Evolutionary conservation across 2,797 vertebrate genomes (phyloP).

Genomic region (Alca torda): DNA sequence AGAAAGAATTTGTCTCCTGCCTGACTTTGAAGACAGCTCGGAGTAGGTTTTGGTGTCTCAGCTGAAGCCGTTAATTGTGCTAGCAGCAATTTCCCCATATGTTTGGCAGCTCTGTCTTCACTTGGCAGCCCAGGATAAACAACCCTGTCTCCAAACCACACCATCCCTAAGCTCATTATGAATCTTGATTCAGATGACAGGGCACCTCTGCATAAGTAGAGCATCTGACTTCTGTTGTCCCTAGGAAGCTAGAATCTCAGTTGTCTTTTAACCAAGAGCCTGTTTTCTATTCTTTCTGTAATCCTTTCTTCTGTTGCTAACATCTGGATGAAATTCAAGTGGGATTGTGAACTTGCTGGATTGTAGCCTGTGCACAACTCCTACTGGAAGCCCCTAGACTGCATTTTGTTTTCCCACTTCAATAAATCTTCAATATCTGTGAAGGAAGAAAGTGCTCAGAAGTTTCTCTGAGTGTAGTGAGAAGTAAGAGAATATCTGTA

Average conservation of each 20-base stretch:
- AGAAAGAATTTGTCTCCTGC: constrained; percentile 30
- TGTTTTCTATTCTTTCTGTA: constrained; percentile 43
- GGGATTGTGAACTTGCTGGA: constrained; percentile 33
- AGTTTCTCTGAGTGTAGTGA: neutral
- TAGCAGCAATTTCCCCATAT: constrained; percentile 51
- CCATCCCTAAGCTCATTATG: constrained; percentile 53
- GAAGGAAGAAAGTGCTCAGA: neutral
- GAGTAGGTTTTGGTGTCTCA: constrained; percentile 47
- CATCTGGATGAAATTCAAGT: constrained; percentile 59
- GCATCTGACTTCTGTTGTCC: constrained; percentile 63
- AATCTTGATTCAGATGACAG: constrained; percentile 64
- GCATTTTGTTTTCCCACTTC: neutral
- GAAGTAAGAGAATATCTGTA: neutral
- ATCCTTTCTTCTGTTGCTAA: constrained; percentile 38
- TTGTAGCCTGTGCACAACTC: constrained; percentile 5
- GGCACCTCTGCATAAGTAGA: constrained; percentile 51
- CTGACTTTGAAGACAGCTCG: constrained; percentile 27
- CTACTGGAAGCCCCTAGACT: constrained; percentile 35
- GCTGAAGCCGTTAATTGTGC: constrained; percentile 41
- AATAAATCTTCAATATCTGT: neutral
- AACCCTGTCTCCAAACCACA: constrained; percentile 61
- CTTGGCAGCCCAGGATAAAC: constrained; percentile 59
- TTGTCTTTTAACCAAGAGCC: constrained; percentile 34
- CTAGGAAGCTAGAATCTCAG: constrained; percentile 46
- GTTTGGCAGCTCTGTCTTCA: constrained; percentile 48